Base-by-base conservation (phyloP, 2,797 vertebrate species). In the Carduelis carduelis region DNA sequence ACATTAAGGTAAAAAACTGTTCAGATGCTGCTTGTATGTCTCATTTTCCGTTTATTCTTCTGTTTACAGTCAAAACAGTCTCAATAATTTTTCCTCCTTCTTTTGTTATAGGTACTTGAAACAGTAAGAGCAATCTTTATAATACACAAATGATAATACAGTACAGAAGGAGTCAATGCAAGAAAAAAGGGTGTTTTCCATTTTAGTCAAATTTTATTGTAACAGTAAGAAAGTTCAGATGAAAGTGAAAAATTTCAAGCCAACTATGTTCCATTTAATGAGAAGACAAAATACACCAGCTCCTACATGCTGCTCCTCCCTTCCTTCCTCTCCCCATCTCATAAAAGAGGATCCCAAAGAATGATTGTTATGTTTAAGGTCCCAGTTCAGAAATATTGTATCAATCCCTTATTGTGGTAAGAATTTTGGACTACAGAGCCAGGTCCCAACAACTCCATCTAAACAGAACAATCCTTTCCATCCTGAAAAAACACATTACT, bases 251-350 rank as follows among this genome's bases (percentile, higher is more conserved):
- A 77, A 50, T 72, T 85, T 95, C 55, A 94, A 87, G 60, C 77
- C 68, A 80, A 41, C 37, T 23, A 49, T 22, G 18, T 69, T 93
- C 44, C 26, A 88, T 89, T 90, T 74, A 89, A 86, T 27, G 18
- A 65, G 63, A 85, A 92, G 89, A 91, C 37, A 94, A 92, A 96
- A 90, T 86, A 93, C 47, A 95, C 57, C 32, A 88, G 81, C 65
- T 95, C 77, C 65, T 65, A 89, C 30, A 47, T 14, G 55, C 87
- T 90, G 85, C 94, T 93, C 95, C 95, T 97, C 95, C 96, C 96
- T 97, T 97, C 96, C 93, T 97, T 95, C 94, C 96, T 96, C 85
- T 94, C 72, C 55, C 61, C 66, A 91, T 78, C 94, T 90, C 85
- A 94, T 94, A 86, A 91, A 96, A 94, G 80, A 95, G 50, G 35